These are phyloP conservation scores for Acanthurus lineatus DNA, from an alignment of 2,797 vertebrate species.

Conservation along the genomic window DNA sequence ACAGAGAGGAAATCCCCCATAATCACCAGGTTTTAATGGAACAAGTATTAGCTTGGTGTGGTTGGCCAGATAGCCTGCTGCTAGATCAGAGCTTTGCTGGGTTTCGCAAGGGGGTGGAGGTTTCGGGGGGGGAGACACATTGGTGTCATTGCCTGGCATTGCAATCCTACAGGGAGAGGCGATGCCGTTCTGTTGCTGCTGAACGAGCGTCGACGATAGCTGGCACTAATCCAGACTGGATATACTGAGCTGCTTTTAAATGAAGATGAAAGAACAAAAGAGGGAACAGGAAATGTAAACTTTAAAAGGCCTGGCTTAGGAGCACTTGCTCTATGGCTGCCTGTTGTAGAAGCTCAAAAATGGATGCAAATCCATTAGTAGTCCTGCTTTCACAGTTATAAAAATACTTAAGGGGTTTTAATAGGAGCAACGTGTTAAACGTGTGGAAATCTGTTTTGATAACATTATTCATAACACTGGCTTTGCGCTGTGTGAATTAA, in stretches of 20 bases:
- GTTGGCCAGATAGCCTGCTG: constrained; percentile 79
- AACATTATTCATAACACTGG: constrained; percentile 90
- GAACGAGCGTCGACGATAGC: constrained; percentile 58
- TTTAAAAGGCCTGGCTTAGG: constrained; percentile 82
- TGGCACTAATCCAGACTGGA: constrained; percentile 85
- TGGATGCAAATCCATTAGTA: constrained; percentile 88
- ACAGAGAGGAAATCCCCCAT: constrained; percentile 78
- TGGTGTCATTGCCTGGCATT: constrained; percentile 81
- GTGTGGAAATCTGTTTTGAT: constrained; percentile 92
- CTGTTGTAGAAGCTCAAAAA: constrained; percentile 64
- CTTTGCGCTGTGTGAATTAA: constrained; percentile 89
- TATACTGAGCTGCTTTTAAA: constrained; percentile 84
- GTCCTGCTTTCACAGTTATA: constrained; percentile 85
- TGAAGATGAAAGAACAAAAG: constrained; percentile 78
- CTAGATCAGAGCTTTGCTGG: constrained; percentile 73
- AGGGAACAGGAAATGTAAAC: constrained; percentile 84
- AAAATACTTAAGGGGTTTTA: constrained; percentile 89
- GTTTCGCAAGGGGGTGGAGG: constrained; percentile 33
- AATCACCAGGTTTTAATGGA: constrained; percentile 83
- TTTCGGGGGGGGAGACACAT: constrained; percentile 58
- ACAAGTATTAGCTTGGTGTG: constrained; percentile 82
- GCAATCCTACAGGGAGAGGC: constrained; percentile 81
- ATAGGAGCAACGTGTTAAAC: constrained; percentile 86
- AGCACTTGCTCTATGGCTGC: constrained; percentile 68
- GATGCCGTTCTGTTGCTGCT: constrained; percentile 63